These are phyloP conservation scores for Ammodytes dubius DNA, from an alignment of 2,113 vertebrate genomes.

Conservation along the genomic window DNA sequence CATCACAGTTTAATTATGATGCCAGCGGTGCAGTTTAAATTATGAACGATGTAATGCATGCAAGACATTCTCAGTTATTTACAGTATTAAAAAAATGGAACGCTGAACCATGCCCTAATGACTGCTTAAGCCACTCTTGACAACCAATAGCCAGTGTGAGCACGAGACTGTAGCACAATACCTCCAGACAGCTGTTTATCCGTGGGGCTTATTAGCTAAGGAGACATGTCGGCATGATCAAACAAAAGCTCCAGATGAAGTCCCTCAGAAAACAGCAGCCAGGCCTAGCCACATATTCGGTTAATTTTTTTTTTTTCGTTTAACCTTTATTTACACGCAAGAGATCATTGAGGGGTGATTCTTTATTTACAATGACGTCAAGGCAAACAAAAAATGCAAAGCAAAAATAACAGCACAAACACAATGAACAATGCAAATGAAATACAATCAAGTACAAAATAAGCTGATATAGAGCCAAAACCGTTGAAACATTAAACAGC, in stretches of 20 bases:
- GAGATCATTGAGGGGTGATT: too few relatives aligned
- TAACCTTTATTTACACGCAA: too few relatives aligned
- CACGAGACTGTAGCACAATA: not conserved
- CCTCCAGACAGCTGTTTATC: constrained; percentile 1
- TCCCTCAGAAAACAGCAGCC: constrained; percentile 11
- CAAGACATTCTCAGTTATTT: not conserved
- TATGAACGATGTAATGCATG: not conserved
- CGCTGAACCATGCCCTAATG: not conserved
- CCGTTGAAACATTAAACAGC: too few relatives aligned
- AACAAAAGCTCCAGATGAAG: constrained; percentile 11
- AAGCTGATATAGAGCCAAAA: too few relatives aligned
- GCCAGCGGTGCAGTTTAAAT: not conserved
- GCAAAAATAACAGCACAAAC: too few relatives aligned
- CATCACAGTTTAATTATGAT: not conserved
- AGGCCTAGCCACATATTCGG: constrained; percentile 48
- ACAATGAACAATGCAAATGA: too few relatives aligned
- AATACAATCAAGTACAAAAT: too few relatives aligned
- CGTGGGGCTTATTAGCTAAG: not conserved
- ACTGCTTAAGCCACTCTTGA: not conserved
- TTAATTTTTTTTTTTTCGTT: too few relatives aligned
- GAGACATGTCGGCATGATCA: constrained; percentile 29
- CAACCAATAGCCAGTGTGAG: not conserved
- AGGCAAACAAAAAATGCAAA: too few relatives aligned
- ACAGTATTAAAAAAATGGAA: too few relatives aligned
- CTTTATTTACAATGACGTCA: too few relatives aligned